These are phyloP conservation scores for Gymnosoma rotundatum DNA, from an alignment of 2,888 invertebrate genomes.

Conservation along the genomic window DNA sequence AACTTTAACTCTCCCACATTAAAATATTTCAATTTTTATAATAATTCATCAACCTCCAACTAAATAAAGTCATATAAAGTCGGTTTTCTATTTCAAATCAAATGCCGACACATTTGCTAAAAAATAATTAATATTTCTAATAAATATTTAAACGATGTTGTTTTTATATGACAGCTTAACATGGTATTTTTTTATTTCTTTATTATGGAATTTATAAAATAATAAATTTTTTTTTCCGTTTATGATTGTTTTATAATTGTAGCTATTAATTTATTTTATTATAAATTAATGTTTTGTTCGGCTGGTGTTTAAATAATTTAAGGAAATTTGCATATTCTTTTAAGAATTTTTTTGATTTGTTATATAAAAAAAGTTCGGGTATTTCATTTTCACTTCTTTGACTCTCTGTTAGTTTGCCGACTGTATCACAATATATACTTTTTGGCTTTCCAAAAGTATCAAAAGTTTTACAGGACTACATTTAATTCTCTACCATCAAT, in stretches of 20 bases:
- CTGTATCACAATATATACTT: too few relatives aligned
- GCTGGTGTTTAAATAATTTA: background rate
- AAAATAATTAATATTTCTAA: background rate
- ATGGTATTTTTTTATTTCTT: constrained; percentile 2
- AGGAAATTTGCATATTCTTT: too few relatives aligned
- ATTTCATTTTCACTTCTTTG: too few relatives aligned
- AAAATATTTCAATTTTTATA: constrained; percentile 11
- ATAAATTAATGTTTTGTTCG: background rate
- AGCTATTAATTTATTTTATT: constrained; percentile 2
- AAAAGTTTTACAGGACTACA: too few relatives aligned
- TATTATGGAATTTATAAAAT: constrained; percentile 17
- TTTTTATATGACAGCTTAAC: constrained; percentile 55
- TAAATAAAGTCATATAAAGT: constrained; percentile 47
- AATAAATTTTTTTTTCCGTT: background rate
- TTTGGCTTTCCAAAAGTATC: too few relatives aligned
- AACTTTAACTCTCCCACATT: constrained; percentile 49
- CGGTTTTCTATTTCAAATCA: constrained; percentile 12
- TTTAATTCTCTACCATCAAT: too few relatives aligned
- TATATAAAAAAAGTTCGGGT: too few relatives aligned
- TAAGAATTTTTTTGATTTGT: too few relatives aligned
- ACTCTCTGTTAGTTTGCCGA: too few relatives aligned
- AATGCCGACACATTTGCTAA: constrained; percentile 35
- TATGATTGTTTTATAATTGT: constrained; percentile 5
- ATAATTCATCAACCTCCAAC: background rate
- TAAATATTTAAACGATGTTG: constrained; percentile 56